Evolutionary conservation across 2,888 invertebrate species (phyloP).

Genomic region (Tolmerus cingulatus): DNA sequence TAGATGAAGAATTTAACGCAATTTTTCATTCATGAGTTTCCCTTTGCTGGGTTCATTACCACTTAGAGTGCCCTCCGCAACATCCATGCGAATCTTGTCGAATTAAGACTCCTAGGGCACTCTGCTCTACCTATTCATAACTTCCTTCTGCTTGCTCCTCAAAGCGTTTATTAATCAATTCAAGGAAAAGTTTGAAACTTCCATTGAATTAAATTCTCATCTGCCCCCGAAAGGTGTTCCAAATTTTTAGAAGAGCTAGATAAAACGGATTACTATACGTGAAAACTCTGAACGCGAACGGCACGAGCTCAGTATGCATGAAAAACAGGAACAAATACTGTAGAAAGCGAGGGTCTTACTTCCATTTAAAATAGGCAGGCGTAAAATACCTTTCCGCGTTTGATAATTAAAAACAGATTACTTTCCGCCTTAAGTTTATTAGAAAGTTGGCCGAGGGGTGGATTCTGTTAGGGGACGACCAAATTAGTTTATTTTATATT

Average conservation of each 20-base stretch:
- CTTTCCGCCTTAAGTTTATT: background rate
- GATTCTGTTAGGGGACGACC: background rate
- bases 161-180: constrained; percentile 34
- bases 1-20: constrained; percentile 26
- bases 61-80: background rate
- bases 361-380: background rate
- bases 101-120: background rate
- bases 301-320: background rate
- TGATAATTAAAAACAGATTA: constrained; percentile 20
- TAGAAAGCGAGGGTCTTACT: background rate
- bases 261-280: background rate
- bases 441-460: background rate
- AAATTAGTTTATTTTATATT: background rate
- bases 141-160: background rate
- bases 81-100: background rate
- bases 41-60: constrained; percentile 7
- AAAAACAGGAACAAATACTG: background rate
- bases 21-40: constrained; percentile 26
- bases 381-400: constrained; percentile 7
- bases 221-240: background rate
- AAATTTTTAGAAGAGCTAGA: background rate
- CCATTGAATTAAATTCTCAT: constrained; percentile 36
- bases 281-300: background rate
- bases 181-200: constrained; percentile 6
- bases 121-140: background rate